phyloP scores from a whole-genome alignment of 1,140 invertebrate genomes.

The Scaptomyza graminum region DNA sequence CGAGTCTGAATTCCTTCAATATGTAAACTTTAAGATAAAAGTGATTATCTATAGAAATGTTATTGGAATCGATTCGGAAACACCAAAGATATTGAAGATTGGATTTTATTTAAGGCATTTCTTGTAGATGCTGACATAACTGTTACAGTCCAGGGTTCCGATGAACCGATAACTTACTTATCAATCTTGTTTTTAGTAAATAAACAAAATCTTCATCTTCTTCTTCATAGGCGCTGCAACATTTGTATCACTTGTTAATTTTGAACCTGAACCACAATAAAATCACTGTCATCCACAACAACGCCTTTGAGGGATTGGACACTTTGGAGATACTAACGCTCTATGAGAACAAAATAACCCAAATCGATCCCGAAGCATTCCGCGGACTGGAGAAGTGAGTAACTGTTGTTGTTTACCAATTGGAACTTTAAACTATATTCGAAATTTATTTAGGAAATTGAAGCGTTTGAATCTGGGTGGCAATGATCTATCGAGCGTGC shows the following conservation, averaged over 20 bases:
- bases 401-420: too few species aligned
- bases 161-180: too few species aligned
- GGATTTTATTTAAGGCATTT: too few species aligned
- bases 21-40: too few species aligned
- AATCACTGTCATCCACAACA: conserved; percentile 89
- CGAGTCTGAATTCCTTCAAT: too few species aligned
- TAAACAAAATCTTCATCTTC: not conserved
- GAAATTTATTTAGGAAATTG: conserved; percentile 87
- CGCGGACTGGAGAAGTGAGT: conserved; percentile 92
- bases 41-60: too few species aligned
- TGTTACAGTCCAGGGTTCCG: too few species aligned
- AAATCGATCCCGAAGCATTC: conserved; percentile 92
- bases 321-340: conserved; percentile 93
- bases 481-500: conserved; percentile 90
- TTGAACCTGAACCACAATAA: conserved; percentile 96
- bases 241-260: conserved; percentile 92
- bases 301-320: conserved; percentile 92
- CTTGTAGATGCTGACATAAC: too few species aligned
- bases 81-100: too few species aligned
- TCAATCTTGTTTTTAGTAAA: too few species aligned
- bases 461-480: conserved; percentile 93
- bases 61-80: too few species aligned
- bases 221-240: conserved; percentile 86
- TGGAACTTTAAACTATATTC: not conserved
- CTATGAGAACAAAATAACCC: conserved; percentile 93